These are phyloP conservation scores for Scalopus aquaticus DNA, from an alignment of 2,113 vertebrate genomes.

Conservation along the genomic window DNA sequence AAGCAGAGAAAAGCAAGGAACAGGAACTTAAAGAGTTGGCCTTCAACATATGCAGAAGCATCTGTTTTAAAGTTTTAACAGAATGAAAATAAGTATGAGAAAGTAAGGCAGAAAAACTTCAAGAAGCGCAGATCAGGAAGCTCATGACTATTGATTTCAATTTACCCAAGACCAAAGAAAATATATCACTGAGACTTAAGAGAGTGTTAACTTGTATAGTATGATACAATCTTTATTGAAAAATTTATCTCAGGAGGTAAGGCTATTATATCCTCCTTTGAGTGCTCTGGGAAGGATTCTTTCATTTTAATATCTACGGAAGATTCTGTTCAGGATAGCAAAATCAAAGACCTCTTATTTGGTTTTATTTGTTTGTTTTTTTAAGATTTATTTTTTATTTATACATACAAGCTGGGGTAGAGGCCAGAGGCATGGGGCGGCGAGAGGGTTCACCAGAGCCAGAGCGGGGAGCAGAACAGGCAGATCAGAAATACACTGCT, in stretches of 20 bases:
- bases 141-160: not conserved
- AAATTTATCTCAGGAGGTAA: not conserved
- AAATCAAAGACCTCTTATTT: not conserved
- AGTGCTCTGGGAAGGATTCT: slow-evolving; percentile 10
- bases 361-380: too few species aligned
- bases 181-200: not conserved
- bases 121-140: not conserved
- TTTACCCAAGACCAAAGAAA: not conserved
- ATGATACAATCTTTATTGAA: not conserved
- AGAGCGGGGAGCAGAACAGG: too few species aligned
- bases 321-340: not conserved
- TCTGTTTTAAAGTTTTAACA: not conserved
- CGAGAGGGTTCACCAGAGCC: too few species aligned
- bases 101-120: not conserved
- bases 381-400: too few species aligned
- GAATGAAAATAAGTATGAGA: not conserved
- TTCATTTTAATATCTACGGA: not conserved
- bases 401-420: too few species aligned
- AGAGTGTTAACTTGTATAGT: not conserved
- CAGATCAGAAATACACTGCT: too few species aligned
- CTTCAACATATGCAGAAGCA: not conserved
- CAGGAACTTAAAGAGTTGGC: not conserved
- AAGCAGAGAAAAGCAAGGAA: not conserved
- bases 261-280: not conserved
- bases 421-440: too few species aligned